Evolutionary conservation across 2,113 vertebrate species (phyloP).

Genomic region (Kobus ellipsiprymnus): DNA sequence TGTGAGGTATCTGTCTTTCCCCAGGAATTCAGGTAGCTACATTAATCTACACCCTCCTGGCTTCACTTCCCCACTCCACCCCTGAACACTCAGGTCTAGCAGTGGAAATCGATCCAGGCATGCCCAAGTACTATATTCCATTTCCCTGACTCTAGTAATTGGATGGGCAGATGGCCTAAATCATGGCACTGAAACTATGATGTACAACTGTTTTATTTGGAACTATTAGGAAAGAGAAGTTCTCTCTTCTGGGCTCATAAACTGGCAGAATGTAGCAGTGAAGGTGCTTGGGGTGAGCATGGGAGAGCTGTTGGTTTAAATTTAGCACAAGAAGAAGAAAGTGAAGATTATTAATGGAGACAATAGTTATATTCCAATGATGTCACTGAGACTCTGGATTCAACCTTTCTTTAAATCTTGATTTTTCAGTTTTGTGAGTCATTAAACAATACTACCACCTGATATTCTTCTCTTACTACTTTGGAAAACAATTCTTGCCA

Average conservation of each 20-base stretch:
- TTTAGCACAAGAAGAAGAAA: neutral
- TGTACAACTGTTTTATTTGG: neutral
- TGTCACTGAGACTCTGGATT: neutral
- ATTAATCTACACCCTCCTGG: rapidly evolving
- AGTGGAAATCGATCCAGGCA: neutral
- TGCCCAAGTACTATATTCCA: neutral
- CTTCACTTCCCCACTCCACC: neutral
- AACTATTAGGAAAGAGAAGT: neutral
- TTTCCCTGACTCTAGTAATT: neutral
- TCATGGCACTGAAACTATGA: neutral
- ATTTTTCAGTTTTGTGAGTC: neutral
- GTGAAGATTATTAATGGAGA: neutral
- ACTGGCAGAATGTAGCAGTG: neutral
- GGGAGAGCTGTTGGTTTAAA: neutral
- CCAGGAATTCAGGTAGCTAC: rapidly evolving
- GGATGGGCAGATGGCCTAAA: neutral
- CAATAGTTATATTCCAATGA: neutral
- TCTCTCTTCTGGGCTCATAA: neutral
- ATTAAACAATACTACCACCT: neutral
- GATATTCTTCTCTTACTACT: neutral
- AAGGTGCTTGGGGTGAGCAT: neutral
- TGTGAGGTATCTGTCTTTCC: neutral
- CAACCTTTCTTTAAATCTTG: neutral
- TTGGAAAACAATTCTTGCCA: neutral
- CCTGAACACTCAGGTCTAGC: neutral